Evolutionary conservation across 2,113 vertebrate genomes (phyloP), one percentile per base, ranked within the genome.

Genomic region (Salvelinus namaycush): DNA sequence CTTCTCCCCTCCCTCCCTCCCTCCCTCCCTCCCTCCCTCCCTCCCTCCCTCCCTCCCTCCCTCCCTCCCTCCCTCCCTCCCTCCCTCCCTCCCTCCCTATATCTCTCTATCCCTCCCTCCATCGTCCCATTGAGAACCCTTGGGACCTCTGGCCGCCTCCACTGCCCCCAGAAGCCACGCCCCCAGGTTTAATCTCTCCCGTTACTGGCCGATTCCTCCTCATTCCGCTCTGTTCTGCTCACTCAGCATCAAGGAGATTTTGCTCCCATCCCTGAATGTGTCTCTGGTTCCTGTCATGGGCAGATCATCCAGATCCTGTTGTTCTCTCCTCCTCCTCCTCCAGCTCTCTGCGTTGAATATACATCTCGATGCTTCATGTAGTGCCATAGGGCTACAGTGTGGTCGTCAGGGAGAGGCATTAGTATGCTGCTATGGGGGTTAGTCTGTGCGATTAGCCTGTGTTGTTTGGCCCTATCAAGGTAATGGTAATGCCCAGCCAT

Each of bases 191-290:
- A 49, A 66, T 78, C 87, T 81, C 75, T 72, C 74, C 76, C 76
- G 65, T 79, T 77, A 83, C 78, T 88, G 85, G 78, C 73, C 79
- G 16, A 85, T 76, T 80, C 51, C 70, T 80, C 51, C 70, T 78
- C 39, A 44, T 44, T 44, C 39, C 39, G 9, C 76, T 71, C 82
- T n/a, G 62, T 82, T 81, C 81, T 80, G 34, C 64, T 84, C 79
- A 59, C 74, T 79, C 82, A 65, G 75, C 72, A 69, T 83, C 48
- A 68, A 54, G 77, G 20, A 83, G 79, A 83, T 89, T 82, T 78
- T 16, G 11, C 79, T 81, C 0, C 60, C 81, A 82, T 72, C 75
- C 83, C 14, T 72, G 57, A 80, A 76, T 84, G 76, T 87, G 82
- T 62, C 65, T 51, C 16, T 1, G 1, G 24, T 70, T 72, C 26